Evolutionary conservation across 2,888 invertebrate species (phyloP).

Genomic region (Drosophila melanocephala): DNA sequence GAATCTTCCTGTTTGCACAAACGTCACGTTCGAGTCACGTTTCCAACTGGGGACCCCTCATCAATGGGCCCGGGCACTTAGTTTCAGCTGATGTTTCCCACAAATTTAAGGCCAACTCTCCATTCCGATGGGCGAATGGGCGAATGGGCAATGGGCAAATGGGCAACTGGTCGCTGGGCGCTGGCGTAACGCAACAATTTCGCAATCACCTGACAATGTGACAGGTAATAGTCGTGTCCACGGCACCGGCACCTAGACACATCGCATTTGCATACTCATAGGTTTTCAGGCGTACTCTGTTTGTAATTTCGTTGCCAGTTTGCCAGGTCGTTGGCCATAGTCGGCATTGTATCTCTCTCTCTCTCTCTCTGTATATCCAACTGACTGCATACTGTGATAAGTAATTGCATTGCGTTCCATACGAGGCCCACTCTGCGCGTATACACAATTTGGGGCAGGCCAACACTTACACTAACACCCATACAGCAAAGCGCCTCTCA

Average conservation of each 20-base stretch:
- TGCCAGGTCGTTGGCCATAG: slow-evolving; percentile 22
- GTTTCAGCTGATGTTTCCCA: slow-evolving; percentile 77
- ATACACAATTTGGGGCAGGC: slow-evolving; percentile 60
- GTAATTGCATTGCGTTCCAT: slow-evolving; percentile 75
- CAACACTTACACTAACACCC: slow-evolving; percentile 17
- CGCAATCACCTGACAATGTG: slow-evolving; percentile 83
- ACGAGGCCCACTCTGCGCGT: slow-evolving; percentile 16
- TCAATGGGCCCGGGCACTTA: slow-evolving; percentile 68
- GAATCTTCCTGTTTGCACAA: slow-evolving; percentile 81
- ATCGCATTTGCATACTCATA: slow-evolving; percentile 71
- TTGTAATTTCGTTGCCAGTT: slow-evolving; percentile 68
- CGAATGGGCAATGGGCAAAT: slow-evolving; percentile 21
- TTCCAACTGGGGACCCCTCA: slow-evolving; percentile 72
- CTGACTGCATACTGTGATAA: slow-evolving; percentile 77
- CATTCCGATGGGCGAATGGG: slow-evolving; percentile 34
- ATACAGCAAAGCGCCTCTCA: slow-evolving; percentile 42
- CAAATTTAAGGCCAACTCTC: slow-evolving; percentile 71
- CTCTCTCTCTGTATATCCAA: neutral
- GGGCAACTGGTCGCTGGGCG: slow-evolving; percentile 45
- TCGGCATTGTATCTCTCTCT: neutral
- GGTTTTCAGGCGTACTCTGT: slow-evolving; percentile 41
- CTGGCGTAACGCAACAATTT: slow-evolving; percentile 81
- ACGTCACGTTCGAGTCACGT: slow-evolving; percentile 81
- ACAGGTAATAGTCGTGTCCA: slow-evolving; percentile 83
- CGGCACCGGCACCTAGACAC: slow-evolving; percentile 58